Percentiles rank a stretch among this genome's conserved stretches.
phyloP scores from a whole-genome alignment of 2,888 invertebrate genomes.

The Diloba caeruleocephala region DNA sequence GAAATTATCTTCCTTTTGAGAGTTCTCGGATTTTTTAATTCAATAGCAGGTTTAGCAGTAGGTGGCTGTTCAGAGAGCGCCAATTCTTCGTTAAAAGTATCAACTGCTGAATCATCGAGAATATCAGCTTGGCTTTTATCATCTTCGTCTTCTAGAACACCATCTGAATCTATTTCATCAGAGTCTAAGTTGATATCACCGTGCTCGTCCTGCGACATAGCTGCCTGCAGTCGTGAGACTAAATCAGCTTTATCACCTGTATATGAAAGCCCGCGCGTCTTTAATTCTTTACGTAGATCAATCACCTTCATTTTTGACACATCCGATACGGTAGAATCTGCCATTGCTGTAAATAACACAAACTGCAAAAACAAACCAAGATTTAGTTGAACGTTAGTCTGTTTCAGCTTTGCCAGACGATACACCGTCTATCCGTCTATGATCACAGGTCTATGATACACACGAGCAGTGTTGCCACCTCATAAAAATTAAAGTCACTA shows the following conservation, averaged over 20 bases:
- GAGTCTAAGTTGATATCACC: slow-evolving; percentile 80
- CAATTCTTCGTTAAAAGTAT: slow-evolving; percentile 79
- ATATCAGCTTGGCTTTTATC: slow-evolving; percentile 83
- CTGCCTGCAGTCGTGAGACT: slow-evolving; percentile 92
- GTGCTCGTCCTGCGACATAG: slow-evolving; percentile 84
- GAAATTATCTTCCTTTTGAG: slow-evolving; percentile 76
- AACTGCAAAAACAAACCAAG: too few relatives aligned
- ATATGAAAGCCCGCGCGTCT: slow-evolving; percentile 92
- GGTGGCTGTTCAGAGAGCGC: slow-evolving; percentile 71
- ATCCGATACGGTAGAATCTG: slow-evolving; percentile 71
- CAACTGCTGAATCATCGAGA: slow-evolving; percentile 77
- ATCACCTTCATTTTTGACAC: slow-evolving; percentile 92
- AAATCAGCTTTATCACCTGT: slow-evolving; percentile 95
- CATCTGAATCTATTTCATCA: slow-evolving; percentile 87
- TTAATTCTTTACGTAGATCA: slow-evolving; percentile 95
- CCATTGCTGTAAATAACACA: slow-evolving; percentile 54
- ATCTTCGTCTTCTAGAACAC: slow-evolving; percentile 87
- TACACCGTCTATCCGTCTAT: too few relatives aligned
- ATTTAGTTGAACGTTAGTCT: too few relatives aligned
- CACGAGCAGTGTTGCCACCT: too few relatives aligned
- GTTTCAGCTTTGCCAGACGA: too few relatives aligned
- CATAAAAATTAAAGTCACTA: too few relatives aligned
- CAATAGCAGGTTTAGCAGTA: slow-evolving; percentile 59
- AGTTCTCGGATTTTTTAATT: slow-evolving; percentile 69
- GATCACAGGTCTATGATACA: too few relatives aligned